Conservation (phyloP, 1,140 invertebrate species). For the Procambarus clarkii region DNA sequence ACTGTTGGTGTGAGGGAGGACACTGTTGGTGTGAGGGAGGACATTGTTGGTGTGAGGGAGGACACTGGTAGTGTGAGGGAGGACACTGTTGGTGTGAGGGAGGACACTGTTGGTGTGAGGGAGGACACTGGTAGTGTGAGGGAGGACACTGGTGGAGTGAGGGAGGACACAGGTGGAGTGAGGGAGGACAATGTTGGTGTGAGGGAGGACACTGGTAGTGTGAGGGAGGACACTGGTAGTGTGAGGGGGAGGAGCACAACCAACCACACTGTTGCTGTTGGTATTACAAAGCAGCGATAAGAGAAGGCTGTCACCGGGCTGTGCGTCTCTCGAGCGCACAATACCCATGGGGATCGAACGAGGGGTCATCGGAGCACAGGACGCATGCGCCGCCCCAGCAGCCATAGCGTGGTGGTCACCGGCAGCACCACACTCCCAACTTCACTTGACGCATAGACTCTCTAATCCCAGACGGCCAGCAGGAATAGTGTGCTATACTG, state of each 20-base stretch:
- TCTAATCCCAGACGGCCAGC: slow-evolving; percentile 24
- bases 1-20: not conserved
- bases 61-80: not conserved
- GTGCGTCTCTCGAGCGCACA: slow-evolving; percentile 22
- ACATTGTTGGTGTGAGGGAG: not conserved
- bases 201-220: no score
- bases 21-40: slow-evolving; percentile 2
- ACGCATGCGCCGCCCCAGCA: slow-evolving; percentile 3
- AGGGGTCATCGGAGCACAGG: slow-evolving; percentile 20
- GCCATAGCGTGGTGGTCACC: slow-evolving; percentile 27
- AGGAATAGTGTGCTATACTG: not conserved
- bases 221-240: not conserved
- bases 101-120: no score
- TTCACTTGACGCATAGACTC: slow-evolving; percentile 56
- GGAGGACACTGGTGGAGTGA: no score
- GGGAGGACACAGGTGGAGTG: not conserved
- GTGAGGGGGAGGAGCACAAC: not conserved
- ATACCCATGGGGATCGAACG: slow-evolving; percentile 41
- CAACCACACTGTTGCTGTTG: not conserved
- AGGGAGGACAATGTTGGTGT: not conserved
- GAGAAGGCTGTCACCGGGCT: slow-evolving; percentile 5
- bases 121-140: no score
- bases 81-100: not conserved
- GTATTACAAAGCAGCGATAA: not conserved
- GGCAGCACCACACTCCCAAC: slow-evolving; percentile 18